Evolutionary conservation across 2,113 vertebrate species (phyloP).

Genomic region (Ophthalmolycus amberensis): DNA sequence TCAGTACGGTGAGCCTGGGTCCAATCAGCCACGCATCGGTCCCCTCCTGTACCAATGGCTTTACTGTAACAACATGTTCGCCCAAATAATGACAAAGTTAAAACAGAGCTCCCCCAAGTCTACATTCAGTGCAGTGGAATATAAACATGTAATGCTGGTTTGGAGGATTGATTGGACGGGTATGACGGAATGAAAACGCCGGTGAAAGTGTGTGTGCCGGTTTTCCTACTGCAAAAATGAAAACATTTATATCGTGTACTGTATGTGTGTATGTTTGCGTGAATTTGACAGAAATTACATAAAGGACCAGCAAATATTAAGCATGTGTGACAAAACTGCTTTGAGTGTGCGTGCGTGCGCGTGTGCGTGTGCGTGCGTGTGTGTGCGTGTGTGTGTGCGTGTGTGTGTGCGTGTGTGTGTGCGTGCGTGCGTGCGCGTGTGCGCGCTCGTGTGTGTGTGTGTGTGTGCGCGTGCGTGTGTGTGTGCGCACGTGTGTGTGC

Average conservation of each 20-base stretch:
- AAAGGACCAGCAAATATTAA: not conserved
- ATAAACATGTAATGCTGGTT: slow-evolving; percentile 48
- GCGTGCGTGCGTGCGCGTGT: not conserved
- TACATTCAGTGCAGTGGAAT: slow-evolving; percentile 45
- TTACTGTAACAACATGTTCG: slow-evolving; percentile 35
- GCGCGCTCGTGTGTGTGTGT: no score
- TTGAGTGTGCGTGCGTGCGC: not conserved
- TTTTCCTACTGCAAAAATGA: not conserved
- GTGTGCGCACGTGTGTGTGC: not conserved
- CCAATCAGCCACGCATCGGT: slow-evolving; percentile 55
- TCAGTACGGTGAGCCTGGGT: slow-evolving; percentile 54
- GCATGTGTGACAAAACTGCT: not conserved
- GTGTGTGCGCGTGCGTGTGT: not conserved
- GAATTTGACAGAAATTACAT: not conserved
- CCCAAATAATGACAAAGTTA: slow-evolving; percentile 57
- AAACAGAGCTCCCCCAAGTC: slow-evolving; percentile 49
- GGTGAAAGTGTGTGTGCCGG: not conserved
- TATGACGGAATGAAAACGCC: slow-evolving; percentile 1
- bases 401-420: not conserved
- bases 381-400: not conserved
- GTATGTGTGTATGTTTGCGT: not conserved
- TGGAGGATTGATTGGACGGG: slow-evolving; percentile 26
- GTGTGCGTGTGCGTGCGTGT: not conserved
- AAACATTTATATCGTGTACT: not conserved
- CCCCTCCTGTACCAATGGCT: slow-evolving; percentile 25